Percentiles rank a stretch among this genome's conserved stretches.
Conservation (phyloP, 2,113 vertebrate species). For the Polypterus senegalus region DNA sequence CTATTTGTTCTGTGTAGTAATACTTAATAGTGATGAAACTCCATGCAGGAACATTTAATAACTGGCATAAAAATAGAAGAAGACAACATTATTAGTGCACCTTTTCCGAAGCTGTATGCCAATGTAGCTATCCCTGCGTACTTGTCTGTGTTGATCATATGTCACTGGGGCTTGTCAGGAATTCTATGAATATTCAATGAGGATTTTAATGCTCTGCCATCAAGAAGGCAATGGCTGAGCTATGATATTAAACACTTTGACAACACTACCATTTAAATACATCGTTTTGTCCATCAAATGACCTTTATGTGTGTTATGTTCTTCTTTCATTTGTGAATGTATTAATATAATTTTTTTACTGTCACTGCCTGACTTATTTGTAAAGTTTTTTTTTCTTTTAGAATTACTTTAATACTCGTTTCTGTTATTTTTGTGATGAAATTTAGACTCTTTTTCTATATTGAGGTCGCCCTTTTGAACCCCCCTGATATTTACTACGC, state of each 20-base stretch:
- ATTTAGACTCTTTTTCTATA: no score
- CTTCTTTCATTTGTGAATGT: no score
- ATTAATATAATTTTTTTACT: no score
- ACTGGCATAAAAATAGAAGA: neutral
- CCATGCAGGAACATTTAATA: neutral
- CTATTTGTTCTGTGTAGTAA: neutral
- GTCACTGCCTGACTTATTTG: no score
- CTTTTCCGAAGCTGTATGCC: conserved; percentile 16
- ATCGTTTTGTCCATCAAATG: conserved; percentile 52
- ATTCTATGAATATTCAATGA: conserved; percentile 60
- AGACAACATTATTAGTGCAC: conserved; percentile 11
- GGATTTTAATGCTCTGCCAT: conserved; percentile 53
- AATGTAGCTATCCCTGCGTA: conserved; percentile 12
- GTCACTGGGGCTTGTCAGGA: conserved; percentile 48
- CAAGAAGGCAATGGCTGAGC: conserved; percentile 43
- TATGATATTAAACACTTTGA: conserved; percentile 49
- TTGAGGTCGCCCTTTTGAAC: no score
- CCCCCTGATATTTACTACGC: no score
- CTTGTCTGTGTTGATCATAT: conserved; percentile 29
- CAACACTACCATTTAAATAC: conserved; percentile 44
- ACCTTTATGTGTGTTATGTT: conserved; percentile 22
- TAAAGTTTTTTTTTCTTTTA: no score
- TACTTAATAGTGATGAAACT: neutral
- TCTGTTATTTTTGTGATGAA: no score
- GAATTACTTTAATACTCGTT: no score